These are phyloP conservation scores for Limnephilus lunatus DNA, from an alignment of 2,888 invertebrate genomes.

Conservation along the genomic window DNA sequence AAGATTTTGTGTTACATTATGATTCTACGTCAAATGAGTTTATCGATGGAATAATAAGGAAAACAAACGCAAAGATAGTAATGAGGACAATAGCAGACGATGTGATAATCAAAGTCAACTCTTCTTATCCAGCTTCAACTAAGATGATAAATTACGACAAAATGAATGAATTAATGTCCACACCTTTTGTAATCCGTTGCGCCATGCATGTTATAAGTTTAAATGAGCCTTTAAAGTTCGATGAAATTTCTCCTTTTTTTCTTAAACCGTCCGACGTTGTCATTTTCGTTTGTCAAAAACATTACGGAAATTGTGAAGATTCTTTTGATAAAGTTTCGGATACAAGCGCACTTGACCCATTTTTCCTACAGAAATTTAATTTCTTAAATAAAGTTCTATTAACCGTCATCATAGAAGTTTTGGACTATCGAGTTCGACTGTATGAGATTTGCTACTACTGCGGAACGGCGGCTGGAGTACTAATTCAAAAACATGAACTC, in stretches of 20 bases:
- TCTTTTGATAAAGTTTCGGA: constrained; percentile 14
- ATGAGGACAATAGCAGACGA: not conserved
- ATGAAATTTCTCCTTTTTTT: not conserved
- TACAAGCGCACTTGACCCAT: not conserved
- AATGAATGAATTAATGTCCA: not conserved
- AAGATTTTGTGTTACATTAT: constrained; percentile 32
- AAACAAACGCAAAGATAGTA: not conserved
- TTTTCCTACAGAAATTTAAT: not conserved
- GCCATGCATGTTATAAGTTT: constrained; percentile 41
- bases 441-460: constrained; percentile 49
- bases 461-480: not conserved
- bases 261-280: constrained; percentile 10
- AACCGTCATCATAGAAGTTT: constrained; percentile 30
- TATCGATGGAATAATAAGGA: constrained; percentile 13
- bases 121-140: not conserved
- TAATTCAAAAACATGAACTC: not conserved
- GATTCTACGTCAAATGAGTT: constrained; percentile 24
- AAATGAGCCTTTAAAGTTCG: constrained; percentile 9
- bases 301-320: constrained; percentile 9
- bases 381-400: not conserved
- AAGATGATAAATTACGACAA: constrained; percentile 33
- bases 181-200: not conserved
- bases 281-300: constrained; percentile 31
- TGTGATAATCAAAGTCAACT: not conserved
- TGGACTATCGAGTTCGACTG: not conserved